A percentile compares a stretch with the other conserved stretches of the same genome.
Conservation (phyloP, 2,888 invertebrate genomes). For the Melikaiella ostensackeni region DNA sequence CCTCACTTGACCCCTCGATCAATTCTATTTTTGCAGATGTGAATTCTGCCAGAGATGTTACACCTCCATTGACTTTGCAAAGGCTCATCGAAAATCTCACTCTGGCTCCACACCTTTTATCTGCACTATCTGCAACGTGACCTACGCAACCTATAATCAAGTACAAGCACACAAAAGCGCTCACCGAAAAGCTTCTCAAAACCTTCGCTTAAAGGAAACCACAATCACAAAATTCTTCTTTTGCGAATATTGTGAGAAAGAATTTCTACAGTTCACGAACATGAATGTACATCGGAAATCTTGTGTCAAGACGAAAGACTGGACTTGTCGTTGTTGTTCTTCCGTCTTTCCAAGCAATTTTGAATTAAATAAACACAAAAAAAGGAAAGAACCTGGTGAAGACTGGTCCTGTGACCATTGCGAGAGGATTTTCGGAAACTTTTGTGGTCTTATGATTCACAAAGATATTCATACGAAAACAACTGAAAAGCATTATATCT, state of each 20-base stretch:
- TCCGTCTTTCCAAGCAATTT: constrained; percentile 38
- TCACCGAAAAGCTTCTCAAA: constrained; percentile 42
- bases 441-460: constrained; percentile 44
- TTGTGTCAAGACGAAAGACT: constrained; percentile 35
- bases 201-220: not conserved
- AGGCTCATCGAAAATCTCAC: constrained; percentile 44
- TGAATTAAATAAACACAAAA: constrained; percentile 46
- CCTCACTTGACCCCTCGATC: no score
- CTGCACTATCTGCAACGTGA: constrained; percentile 48
- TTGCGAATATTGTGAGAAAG: constrained; percentile 46
- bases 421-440: constrained; percentile 35
- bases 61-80: constrained; percentile 35
- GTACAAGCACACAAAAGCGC: constrained; percentile 47
- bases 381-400: constrained; percentile 30
- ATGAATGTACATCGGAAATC: constrained; percentile 49
- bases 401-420: constrained; percentile 44
- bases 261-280: constrained; percentile 43
- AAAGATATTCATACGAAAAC: constrained; percentile 39
- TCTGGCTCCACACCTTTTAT: constrained; percentile 46
- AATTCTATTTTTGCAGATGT: constrained; percentile 35
- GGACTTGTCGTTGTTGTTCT: constrained; percentile 44
- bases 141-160: constrained; percentile 49
- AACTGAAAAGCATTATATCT: constrained; percentile 10
- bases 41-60: constrained; percentile 50
- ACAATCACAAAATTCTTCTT: constrained; percentile 46